phyloP scores from a whole-genome alignment of 2,888 invertebrate species.

The Amphimallon solstitiale region DNA sequence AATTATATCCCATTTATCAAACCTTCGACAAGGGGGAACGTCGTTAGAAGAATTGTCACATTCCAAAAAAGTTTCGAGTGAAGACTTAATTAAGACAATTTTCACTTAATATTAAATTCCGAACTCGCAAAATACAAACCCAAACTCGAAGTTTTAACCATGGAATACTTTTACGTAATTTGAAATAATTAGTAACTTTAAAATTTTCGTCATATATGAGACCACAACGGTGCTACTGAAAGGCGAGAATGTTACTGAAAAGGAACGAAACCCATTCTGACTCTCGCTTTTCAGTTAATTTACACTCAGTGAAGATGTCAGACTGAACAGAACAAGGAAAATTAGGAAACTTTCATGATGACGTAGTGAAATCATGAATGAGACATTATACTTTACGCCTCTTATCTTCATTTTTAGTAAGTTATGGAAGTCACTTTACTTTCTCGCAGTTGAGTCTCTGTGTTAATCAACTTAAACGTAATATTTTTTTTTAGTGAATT shows the following conservation, averaged over 20 bases:
- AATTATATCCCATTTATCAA: no score
- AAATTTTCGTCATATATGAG: background rate
- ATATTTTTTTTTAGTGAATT: no score
- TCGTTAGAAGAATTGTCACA: background rate
- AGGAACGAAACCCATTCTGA: constrained; percentile 5
- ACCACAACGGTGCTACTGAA: constrained; percentile 18
- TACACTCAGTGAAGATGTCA: constrained; percentile 7
- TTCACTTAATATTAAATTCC: constrained; percentile 8
- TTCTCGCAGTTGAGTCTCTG: no score
- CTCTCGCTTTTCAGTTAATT: constrained; percentile 33
- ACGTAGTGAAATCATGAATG: constrained; percentile 5
- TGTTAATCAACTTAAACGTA: no score
- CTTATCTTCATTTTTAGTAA: no score
- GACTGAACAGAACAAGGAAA: constrained; percentile 12
- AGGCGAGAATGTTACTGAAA: constrained; percentile 6
- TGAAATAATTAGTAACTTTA: constrained; percentile 11
- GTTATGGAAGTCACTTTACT: no score
- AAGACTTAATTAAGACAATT: constrained; percentile 9
- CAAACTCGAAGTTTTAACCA: constrained; percentile 1
- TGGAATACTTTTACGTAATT: constrained; percentile 9
- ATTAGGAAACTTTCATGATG: constrained; percentile 26
- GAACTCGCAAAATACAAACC: constrained; percentile 6
- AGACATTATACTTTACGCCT: background rate
- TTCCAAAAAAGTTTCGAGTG: constrained; percentile 1
- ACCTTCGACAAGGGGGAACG: background rate